Conservation (phyloP, 1,140 invertebrate genomes). For the Calosoma granatense region DNA sequence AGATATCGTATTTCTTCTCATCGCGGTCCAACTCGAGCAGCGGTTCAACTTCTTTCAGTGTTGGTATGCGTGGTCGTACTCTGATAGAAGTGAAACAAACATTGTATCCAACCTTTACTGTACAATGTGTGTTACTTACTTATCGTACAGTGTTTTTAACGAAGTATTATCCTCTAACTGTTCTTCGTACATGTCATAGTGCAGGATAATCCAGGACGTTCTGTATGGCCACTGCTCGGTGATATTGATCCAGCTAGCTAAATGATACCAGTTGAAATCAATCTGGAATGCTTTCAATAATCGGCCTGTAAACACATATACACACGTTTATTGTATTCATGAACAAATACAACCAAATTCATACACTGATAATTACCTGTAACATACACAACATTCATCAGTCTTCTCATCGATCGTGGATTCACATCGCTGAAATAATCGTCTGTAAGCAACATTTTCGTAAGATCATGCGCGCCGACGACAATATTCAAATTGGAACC, state of each 20-base stretch:
- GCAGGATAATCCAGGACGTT: conserved; percentile 93
- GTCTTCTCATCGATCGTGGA: conserved; percentile 86
- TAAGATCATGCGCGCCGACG: conserved; percentile 59
- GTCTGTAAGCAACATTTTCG: conserved; percentile 82
- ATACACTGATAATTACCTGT: conserved; percentile 60
- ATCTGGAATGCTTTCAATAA: conserved; percentile 96
- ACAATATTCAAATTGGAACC: conserved; percentile 74
- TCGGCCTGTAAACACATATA: conserved; percentile 53
- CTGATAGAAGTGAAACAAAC: conserved; percentile 37
- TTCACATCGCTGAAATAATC: conserved; percentile 98
- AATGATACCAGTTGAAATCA: conserved; percentile 97
- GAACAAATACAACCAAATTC: conserved; percentile 7
- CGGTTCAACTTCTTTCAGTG: conserved; percentile 77
- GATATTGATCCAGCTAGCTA: conserved; percentile 95
- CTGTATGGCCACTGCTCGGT: conserved; percentile 98
- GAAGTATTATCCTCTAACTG: conserved; percentile 75
- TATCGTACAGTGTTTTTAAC: conserved; percentile 83
- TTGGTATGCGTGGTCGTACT: conserved; percentile 68
- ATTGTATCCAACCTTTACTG: neutral
- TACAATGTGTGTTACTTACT: no score
- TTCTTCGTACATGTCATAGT: conserved; percentile 84
- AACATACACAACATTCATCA: conserved; percentile 97
- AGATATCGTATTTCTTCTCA: conserved; percentile 88
- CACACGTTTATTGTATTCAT: no score
- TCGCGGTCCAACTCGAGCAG: conserved; percentile 86